A percentile compares a stretch with the other conserved stretches of the same genome.
Conservation (phyloP, 1,140 invertebrate species). For the Phymorhynchus buccinoides region DNA sequence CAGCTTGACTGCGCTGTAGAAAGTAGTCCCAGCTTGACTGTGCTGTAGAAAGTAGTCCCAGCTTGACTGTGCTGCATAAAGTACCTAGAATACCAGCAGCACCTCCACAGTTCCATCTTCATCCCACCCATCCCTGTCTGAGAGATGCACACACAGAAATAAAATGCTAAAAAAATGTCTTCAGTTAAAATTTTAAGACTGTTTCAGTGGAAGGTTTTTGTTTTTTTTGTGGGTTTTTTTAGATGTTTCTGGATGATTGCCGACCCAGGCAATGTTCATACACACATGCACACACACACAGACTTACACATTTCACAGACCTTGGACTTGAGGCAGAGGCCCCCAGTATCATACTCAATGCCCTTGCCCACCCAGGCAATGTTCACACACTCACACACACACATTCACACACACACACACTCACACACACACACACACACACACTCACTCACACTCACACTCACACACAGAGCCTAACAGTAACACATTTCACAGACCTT, state of each 20-base stretch:
- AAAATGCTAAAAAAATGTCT: no score
- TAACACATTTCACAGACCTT: slow-evolving; percentile 78
- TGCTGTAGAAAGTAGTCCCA: slow-evolving; percentile 76
- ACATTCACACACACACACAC: not conserved
- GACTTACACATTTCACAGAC: not conserved
- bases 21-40: no score
- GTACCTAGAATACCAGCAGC: slow-evolving; percentile 89
- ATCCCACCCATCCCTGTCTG: slow-evolving; percentile 75
- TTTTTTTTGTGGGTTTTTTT: no score
- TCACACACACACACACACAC: not conserved
- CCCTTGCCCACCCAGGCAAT: not conserved
- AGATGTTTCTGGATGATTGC: no score
- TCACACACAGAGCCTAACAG: no score
- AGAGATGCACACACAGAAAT: not conserved
- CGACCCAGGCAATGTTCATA: not conserved
- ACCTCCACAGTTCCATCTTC: slow-evolving; percentile 90
- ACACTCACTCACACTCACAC: not conserved
- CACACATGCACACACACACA: not conserved
- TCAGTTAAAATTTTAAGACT: no score
- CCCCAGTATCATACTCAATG: slow-evolving; percentile 64
- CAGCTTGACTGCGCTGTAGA: no score
- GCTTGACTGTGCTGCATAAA: slow-evolving; percentile 84
- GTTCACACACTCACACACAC: not conserved
- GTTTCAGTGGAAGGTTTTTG: no score
- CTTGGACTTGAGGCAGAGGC: slow-evolving; percentile 86